Conservation (phyloP, 2,888 invertebrate species). For the Cosmia trapezina region DNA sequence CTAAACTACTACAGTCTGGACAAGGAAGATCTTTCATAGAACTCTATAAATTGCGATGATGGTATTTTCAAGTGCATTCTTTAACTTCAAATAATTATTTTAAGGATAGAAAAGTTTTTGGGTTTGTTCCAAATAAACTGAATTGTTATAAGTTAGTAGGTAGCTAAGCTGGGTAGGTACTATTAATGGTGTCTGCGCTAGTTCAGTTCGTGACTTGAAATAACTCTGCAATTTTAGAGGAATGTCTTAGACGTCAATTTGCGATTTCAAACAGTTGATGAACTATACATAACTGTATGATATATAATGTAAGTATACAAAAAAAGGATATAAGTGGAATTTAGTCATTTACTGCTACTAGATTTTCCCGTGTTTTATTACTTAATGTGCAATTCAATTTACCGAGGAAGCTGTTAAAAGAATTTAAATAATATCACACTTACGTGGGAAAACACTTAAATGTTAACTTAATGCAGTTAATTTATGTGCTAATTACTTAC, state of each 20-base stretch:
- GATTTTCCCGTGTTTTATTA: constrained; percentile 31
- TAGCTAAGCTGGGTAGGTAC: neutral
- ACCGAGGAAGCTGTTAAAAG: constrained; percentile 12
- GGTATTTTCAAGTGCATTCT: neutral
- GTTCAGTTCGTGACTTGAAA: constrained; percentile 41
- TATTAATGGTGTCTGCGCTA: constrained; percentile 3
- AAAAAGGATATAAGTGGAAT: neutral
- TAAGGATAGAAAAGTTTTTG: neutral
- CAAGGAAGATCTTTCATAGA: neutral
- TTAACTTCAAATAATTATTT: neutral
- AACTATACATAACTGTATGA: neutral
- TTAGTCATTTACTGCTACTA: neutral
- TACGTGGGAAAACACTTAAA: constrained; percentile 22
- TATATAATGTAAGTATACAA: neutral
- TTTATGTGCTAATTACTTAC: constrained; percentile 35
- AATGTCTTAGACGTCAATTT: constrained; percentile 50
- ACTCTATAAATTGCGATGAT: neutral
- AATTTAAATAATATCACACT: constrained; percentile 35
- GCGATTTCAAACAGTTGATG: constrained; percentile 30
- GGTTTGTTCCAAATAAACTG: neutral
- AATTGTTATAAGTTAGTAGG: neutral
- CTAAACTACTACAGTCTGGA: neutral
- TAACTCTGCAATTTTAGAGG: constrained; percentile 46
- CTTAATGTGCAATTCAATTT: constrained; percentile 7
- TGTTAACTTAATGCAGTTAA: constrained; percentile 21